Percentiles rank a stretch among this genome's conserved stretches.
Evolutionary conservation across 2,797 vertebrate genomes (phyloP).

Genomic region (Sebastolobus alascanus): DNA sequence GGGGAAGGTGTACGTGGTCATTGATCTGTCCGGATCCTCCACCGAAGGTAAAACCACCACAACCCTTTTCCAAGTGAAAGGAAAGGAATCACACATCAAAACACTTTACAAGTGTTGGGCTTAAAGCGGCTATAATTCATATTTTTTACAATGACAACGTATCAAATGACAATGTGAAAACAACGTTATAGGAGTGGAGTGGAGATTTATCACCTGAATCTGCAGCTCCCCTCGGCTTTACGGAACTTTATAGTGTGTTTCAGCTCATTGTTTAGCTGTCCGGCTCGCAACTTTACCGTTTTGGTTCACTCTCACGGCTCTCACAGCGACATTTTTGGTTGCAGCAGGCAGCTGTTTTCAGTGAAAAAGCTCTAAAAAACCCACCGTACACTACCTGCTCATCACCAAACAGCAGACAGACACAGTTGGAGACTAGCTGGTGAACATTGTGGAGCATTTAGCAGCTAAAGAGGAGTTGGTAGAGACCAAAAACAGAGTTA

Average conservation of each 20-base stretch:
- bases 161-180: too few species aligned
- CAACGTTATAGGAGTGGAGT: too few species aligned
- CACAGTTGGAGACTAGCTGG: background rate
- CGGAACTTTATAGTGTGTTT: background rate
- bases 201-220: background rate
- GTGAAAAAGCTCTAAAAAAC: conserved; percentile 1
- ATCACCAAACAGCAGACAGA: background rate
- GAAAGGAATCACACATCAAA: background rate
- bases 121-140: too few species aligned
- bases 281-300: background rate
- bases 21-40: conserved; percentile 97
- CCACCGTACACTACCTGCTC: background rate
- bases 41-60: conserved; percentile 92
- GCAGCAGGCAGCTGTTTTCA: background rate
- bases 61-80: background rate
- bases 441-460: conserved; percentile 4
- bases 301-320: background rate
- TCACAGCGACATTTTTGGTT: background rate
- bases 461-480: conserved; percentile 5
- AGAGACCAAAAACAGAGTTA: background rate
- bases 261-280: too few species aligned
- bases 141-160: too few species aligned
- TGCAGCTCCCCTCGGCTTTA: background rate
- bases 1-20: conserved; percentile 97
- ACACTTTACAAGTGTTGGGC: background rate